Conservation (phyloP, 2,888 invertebrate genomes). For the Eupithecia subfuscata region DNA sequence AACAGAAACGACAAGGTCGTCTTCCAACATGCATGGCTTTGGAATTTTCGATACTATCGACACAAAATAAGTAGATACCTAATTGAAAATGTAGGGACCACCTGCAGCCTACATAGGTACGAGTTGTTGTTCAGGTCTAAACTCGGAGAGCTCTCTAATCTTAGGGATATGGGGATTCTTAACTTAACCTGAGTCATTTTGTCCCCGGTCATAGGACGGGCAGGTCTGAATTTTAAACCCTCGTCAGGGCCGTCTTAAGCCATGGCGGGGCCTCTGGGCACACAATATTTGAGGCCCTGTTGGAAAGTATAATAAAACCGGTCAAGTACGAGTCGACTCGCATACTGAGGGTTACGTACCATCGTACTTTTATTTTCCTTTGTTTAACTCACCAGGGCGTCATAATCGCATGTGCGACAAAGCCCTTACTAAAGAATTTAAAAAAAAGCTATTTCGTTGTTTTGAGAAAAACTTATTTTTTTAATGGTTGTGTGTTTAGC, state of each 20-base stretch:
- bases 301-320: no score
- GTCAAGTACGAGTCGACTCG: no score
- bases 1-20: constrained; percentile 70
- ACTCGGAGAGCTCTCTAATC: not conserved
- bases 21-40: constrained; percentile 48
- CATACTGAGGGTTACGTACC: no score
- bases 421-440: no score
- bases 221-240: not conserved
- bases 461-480: no score
- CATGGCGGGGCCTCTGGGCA: no score
- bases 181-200: not conserved
- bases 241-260: not conserved
- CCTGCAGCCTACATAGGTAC: not conserved
- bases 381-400: no score
- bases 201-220: not conserved
- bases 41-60: constrained; percentile 1
- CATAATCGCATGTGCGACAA: no score
- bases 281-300: no score
- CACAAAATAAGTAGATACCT: not conserved
- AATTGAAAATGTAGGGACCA: not conserved
- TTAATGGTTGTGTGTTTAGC: no score
- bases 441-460: no score
- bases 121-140: not conserved
- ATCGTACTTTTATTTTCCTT: no score
- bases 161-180: not conserved